Evolutionary conservation across 2,113 vertebrate genomes (phyloP), one percentile per base, ranked within the genome.

Genomic region (Peucedramus taeniatus): DNA sequence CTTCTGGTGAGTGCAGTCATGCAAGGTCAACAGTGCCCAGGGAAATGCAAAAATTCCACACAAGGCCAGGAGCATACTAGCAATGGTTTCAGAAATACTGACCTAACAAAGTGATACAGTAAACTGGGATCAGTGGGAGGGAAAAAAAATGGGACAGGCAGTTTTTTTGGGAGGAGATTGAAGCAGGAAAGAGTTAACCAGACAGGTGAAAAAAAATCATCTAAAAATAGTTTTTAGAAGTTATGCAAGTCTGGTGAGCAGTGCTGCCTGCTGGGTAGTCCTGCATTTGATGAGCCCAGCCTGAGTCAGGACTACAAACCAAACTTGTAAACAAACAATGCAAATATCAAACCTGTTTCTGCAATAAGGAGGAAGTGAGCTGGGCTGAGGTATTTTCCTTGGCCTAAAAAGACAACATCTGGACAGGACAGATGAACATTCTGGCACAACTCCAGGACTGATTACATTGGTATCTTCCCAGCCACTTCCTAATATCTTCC

Each of bases 321-420:
- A 71, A 63, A 80, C 37, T 11, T 63, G 19, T 30, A 61, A 90
- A 47, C 7, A 33, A 24, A 24, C 7, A 76, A 23, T 30, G 9
- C 13, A 80, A 79, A 35, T 61, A 61, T 49, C 39, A 71, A 44
- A 80, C 12, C 50, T 71, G 21, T 42, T 47, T 81, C 53, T 81
- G 18, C 24, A 59, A 76, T 39, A 53, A 57, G 30, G 24, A 57
- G 21, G 7, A 80, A 71, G 9, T 0, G 0, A 44, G 31, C 21
- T 5, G 10, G 28, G 31, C 19, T 47, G 37, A 90, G 19, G 31
- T 53, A 39, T 33, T 87, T 83, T 71, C 15, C 57, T 66, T 64
- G 70, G 22, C 27, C 31, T 87, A 30, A 66, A 27, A 75, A 31
- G 3, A 77, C 37, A 79, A 60, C 15, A n/a, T 75, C 33, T 60